These are phyloP conservation scores for Lepidurus packardi DNA, from an alignment of 1,140 invertebrate genomes.

Conservation along the genomic window DNA sequence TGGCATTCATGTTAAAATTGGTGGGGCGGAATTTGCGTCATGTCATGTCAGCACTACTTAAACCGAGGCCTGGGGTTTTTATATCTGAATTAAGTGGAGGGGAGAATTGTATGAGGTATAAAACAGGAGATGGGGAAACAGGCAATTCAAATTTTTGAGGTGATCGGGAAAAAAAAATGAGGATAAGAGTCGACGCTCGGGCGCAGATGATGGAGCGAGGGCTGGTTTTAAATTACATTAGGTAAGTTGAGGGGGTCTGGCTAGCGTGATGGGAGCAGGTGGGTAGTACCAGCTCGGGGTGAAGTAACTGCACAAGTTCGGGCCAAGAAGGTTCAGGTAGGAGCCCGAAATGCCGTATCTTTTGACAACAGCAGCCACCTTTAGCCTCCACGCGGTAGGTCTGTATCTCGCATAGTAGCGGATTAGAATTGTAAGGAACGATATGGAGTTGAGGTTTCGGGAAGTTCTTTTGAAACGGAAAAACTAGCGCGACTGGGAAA, in stretches of 20 bases:
- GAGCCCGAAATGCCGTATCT: no score
- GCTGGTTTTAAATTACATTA: not conserved
- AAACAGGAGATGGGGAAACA: not conserved
- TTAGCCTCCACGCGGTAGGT: no score
- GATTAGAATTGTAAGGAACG: no score
- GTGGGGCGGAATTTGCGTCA: not conserved
- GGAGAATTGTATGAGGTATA: not conserved
- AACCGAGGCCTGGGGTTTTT: not conserved
- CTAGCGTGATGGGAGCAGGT: constrained; percentile 3
- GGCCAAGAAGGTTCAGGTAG: no score
- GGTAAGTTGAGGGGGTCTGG: not conserved
- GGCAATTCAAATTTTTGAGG: not conserved
- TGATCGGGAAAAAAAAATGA: not conserved
- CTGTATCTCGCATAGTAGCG: no score
- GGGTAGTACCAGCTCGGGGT: not conserved
- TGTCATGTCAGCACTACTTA: not conserved
- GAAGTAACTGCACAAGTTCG: no score
- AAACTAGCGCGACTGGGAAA: no score
- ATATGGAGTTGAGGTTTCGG: no score
- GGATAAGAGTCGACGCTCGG: not conserved
- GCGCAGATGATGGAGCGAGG: not conserved
- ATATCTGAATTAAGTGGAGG: not conserved
- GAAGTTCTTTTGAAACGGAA: no score
- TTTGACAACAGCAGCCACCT: no score
- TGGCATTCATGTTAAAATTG: not conserved